Base-by-base conservation (phyloP, 2,113 vertebrate genomes). In the Anseranas semipalmata region DNA sequence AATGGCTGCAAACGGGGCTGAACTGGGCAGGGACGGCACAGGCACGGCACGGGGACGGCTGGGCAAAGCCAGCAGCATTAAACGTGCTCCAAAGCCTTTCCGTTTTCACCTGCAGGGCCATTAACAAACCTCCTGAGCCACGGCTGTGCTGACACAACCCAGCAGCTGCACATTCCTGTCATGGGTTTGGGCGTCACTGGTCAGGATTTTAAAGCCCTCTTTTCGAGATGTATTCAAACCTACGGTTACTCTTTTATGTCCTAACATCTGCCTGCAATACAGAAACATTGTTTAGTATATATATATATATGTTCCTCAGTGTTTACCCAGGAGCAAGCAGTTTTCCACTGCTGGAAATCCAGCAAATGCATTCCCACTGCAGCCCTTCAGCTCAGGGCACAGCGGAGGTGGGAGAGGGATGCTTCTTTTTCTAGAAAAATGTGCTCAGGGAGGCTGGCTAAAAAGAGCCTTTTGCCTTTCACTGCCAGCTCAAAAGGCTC, bases 311-410 rank as follows among this genome's bases (percentile, higher is more conserved):
- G 4, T 63, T 84, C 20, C 32, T 87, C 21, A 15, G 58, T 65
- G 30, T 80, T 95, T 82, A 46, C 59, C 24, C 63, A 81, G 84
- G 52, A 91, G 32, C 27, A 10, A 66, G 62, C 71, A 76, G 70
- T 33, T 73, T 91, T 87, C 85, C 85, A 52, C 20, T 8, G 74
- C 85, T 91, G 85, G 66, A 83, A 93, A 87, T 75, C 72, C 92
- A 83, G 45, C 85, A 71, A 55, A 12, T 28, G 22, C 39, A 30
- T 75, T 87, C 39, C 90, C 82, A 73, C 56, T 0, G 6, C 78
- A 85, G 78, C 43, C 32, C 55, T 15, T 45, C 81, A 7, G 28
- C 1, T 0, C 50, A 0, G 3, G 28, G 21, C 78, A 50, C 46
- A 56, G 68, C 13, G 30, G 76, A 73, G 79, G 46, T 46, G 84